These are phyloP conservation scores for Spodoptera frugiperda DNA, from an alignment of 1,140 invertebrate species.

Conservation along the genomic window DNA sequence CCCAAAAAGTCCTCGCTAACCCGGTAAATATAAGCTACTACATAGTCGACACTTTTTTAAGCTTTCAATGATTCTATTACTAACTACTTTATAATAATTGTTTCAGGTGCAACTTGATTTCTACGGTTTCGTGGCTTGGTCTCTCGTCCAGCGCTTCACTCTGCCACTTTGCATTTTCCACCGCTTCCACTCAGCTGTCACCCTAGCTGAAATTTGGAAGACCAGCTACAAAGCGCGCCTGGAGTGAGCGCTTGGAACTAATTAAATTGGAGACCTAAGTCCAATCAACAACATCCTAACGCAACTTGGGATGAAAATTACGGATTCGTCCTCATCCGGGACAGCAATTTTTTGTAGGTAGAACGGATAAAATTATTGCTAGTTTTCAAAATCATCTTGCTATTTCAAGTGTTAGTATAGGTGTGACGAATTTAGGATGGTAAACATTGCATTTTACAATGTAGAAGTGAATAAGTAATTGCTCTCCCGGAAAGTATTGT, in stretches of 20 bases:
- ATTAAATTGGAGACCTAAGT: constrained; percentile 58
- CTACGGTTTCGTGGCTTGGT: constrained; percentile 97
- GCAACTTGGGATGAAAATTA: constrained; percentile 57
- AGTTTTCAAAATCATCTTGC: constrained; percentile 69
- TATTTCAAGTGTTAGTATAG: constrained; percentile 70
- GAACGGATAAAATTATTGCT: constrained; percentile 70
- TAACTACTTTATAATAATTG: constrained; percentile 6
- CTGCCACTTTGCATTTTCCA: constrained; percentile 98
- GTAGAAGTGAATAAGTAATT: constrained; percentile 57
- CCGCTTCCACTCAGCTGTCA: constrained; percentile 98
- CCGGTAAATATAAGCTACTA: constrained; percentile 87
- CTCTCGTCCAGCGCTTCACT: constrained; percentile 96
- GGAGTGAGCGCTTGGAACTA: constrained; percentile 87
- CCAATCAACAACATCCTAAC: constrained; percentile 62
- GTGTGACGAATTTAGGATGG: constrained; percentile 65
- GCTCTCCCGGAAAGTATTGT: constrained; percentile 68
- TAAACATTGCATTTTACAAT: constrained; percentile 56
- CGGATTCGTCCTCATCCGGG: constrained; percentile 80
- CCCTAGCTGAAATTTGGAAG: constrained; percentile 99
- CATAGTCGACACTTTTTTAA: background rate
- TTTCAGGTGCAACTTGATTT: constrained; percentile 93
- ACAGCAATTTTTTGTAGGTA: constrained; percentile 78
- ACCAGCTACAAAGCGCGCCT: constrained; percentile 97
- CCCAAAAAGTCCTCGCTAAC: constrained; percentile 96
- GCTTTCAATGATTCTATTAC: background rate